Conservation (phyloP, 2,797 vertebrate genomes). For the Channallabes apus region DNA sequence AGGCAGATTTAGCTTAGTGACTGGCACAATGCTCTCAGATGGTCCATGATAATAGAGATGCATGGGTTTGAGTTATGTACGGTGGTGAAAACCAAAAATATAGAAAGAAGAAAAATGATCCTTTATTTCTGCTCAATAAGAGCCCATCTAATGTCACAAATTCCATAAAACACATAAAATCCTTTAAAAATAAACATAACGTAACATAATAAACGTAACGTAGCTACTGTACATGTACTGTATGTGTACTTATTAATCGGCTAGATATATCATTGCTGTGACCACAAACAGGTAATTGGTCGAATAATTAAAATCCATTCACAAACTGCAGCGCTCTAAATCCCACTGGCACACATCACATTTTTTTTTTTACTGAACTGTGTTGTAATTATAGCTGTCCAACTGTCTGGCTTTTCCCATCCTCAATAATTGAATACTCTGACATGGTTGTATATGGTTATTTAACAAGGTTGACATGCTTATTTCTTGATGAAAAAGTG, state of each 20-base stretch:
- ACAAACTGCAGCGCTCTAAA: background rate
- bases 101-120: background rate
- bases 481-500: background rate
- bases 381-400: background rate
- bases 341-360: no score
- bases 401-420: background rate
- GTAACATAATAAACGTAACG: no score
- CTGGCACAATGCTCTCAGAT: slow-evolving; percentile 33
- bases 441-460: background rate
- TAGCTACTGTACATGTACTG: background rate
- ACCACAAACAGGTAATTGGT: background rate
- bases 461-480: no score
- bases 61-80: background rate
- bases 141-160: background rate
- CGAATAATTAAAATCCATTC: background rate
- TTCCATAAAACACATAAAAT: background rate
- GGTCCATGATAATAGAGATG: slow-evolving; percentile 10
- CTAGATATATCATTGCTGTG: background rate
- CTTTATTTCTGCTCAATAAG: background rate
- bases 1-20: slow-evolving; percentile 28
- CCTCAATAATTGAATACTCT: background rate
- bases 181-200: background rate
- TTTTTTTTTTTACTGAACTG: background rate
- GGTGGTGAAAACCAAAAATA: background rate
- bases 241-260: background rate